Evolutionary conservation across 2,113 vertebrate species (phyloP).

Genomic region (Dicrurus megarhynchus): DNA sequence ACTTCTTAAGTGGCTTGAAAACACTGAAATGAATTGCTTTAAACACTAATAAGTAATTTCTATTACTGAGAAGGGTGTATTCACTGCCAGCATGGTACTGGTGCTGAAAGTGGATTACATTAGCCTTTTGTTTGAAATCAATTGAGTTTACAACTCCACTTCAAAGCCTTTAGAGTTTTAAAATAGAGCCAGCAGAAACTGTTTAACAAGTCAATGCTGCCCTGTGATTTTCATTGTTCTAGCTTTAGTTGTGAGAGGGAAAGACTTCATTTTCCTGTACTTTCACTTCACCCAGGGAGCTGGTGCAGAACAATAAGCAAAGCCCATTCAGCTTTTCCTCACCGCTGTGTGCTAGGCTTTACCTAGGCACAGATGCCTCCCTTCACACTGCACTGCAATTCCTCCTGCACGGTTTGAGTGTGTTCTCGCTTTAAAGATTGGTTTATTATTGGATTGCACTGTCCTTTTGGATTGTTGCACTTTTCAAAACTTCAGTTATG

Average conservation of each 20-base stretch:
- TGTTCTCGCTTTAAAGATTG: neutral
- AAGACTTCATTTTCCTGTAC: slow-evolving; percentile 52
- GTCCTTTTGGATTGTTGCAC: neutral
- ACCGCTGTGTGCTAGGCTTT: neutral
- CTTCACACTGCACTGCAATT: neutral
- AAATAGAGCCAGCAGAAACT: slow-evolving; percentile 55
- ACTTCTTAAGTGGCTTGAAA: slow-evolving; percentile 17
- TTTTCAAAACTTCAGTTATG: neutral
- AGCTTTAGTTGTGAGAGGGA: slow-evolving; percentile 34
- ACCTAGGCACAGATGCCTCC: neutral
- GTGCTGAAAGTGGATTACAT: slow-evolving; percentile 67
- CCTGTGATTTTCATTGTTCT: slow-evolving; percentile 51
- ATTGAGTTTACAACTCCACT: slow-evolving; percentile 60
- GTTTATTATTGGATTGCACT: neutral
- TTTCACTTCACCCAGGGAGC: slow-evolving; percentile 21
- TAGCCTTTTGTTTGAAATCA: slow-evolving; percentile 64
- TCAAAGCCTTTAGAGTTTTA: slow-evolving; percentile 53
- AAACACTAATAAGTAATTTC: slow-evolving; percentile 46
- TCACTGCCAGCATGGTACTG: slow-evolving; percentile 38
- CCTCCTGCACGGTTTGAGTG: neutral
- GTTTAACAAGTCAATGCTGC: slow-evolving; percentile 63
- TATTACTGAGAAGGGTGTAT: slow-evolving; percentile 13
- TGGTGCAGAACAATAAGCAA: neutral
- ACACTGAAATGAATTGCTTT: slow-evolving; percentile 38
- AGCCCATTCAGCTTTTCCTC: neutral